Conservation (phyloP, 2,113 vertebrate species). For the Callopanchax toddi region DNA sequence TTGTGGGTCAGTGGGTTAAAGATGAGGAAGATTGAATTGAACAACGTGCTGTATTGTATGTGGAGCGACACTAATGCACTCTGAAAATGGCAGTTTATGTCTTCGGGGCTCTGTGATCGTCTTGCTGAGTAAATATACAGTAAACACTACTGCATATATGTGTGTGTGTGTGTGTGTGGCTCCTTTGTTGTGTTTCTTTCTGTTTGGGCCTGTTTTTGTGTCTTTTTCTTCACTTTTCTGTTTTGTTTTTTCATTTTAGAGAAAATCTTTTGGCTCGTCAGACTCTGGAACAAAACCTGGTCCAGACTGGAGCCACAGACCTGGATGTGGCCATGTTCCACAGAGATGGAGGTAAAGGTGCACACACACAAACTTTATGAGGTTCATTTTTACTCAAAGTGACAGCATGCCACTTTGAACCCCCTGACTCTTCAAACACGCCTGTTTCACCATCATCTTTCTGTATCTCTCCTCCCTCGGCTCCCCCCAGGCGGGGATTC, state of each 20-base stretch:
- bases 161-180: no score
- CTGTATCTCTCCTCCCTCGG: background rate
- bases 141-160: background rate
- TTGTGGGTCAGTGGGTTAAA: slow-evolving; percentile 64
- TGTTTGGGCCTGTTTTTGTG: no score
- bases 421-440: background rate
- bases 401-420: background rate
- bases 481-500: slow-evolving; percentile 88
- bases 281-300: slow-evolving; percentile 89
- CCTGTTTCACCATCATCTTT: background rate
- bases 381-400: background rate
- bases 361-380: background rate
- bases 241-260: slow-evolving; percentile 71
- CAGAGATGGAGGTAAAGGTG: slow-evolving; percentile 87
- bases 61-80: slow-evolving; percentile 68
- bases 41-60: slow-evolving; percentile 46
- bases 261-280: slow-evolving; percentile 90
- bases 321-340: slow-evolving; percentile 98
- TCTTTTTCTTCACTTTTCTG: slow-evolving; percentile 6
- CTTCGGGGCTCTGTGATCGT: slow-evolving; percentile 36
- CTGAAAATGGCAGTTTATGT: slow-evolving; percentile 36
- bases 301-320: slow-evolving; percentile 91
- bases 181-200: no score
- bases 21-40: slow-evolving; percentile 47
- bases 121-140: slow-evolving; percentile 8